Percentiles rank a stretch among this genome's conserved stretches.
phyloP scores from a whole-genome alignment of 2,888 invertebrate species.

The Diarsia dahlii region DNA sequence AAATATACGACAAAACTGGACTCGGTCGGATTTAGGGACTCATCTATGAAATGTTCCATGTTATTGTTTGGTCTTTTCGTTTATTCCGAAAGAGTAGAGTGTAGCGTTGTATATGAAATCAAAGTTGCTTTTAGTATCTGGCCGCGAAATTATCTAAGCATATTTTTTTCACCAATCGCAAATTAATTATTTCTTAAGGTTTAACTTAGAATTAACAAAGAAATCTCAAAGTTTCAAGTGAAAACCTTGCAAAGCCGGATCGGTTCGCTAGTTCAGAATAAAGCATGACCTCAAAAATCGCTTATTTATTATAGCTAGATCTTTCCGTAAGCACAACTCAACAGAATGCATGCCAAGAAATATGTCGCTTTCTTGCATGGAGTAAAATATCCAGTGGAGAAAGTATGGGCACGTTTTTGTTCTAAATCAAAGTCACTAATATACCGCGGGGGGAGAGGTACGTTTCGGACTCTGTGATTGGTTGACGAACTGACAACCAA shows the following conservation, averaged over 20 bases:
- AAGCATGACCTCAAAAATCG: slow-evolving; percentile 15
- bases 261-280: background rate
- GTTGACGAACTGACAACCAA: too few relatives aligned
- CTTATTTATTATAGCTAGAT: slow-evolving; percentile 14
- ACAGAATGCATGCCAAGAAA: slow-evolving; percentile 57
- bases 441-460: too few relatives aligned
- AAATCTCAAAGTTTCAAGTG: background rate
- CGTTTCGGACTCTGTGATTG: too few relatives aligned
- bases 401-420: too few relatives aligned
- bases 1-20: slow-evolving; percentile 23
- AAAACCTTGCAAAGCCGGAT: background rate
- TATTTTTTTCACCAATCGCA: too few relatives aligned
- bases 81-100: slow-evolving; percentile 41
- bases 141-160: background rate
- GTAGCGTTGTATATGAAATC: background rate
- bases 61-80: slow-evolving; percentile 20
- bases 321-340: slow-evolving; percentile 34
- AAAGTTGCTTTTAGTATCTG: background rate
- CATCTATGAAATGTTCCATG: background rate
- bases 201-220: too few relatives aligned
- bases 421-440: too few relatives aligned
- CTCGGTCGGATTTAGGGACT: slow-evolving; percentile 36
- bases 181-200: too few relatives aligned
- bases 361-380: slow-evolving; percentile 26
- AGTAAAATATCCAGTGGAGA: too few relatives aligned